phyloP scores from a whole-genome alignment of 2,113 vertebrate species.

The Malurus alboscapulatus region DNA sequence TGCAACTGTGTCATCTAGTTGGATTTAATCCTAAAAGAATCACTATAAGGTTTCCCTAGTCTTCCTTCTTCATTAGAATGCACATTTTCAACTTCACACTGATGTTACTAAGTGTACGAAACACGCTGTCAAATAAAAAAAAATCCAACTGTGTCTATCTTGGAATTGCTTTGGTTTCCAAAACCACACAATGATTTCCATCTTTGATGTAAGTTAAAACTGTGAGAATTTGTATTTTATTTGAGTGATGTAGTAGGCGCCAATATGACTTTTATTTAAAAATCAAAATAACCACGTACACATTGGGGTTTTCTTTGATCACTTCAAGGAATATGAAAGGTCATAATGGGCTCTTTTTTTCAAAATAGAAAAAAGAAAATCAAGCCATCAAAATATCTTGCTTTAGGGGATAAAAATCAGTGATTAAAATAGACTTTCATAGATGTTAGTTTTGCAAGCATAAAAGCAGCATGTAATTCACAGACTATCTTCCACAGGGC shows the following conservation, averaged over 20 bases:
- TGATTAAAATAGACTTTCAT: background rate
- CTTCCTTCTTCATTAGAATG: background rate
- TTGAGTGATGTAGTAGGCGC: background rate
- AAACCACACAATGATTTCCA: slow-evolving; percentile 56
- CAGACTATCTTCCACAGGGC: background rate
- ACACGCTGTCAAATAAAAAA: slow-evolving; percentile 31
- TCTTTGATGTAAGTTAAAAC: slow-evolving; percentile 30
- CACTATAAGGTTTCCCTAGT: background rate
- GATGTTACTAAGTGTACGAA: slow-evolving; percentile 23
- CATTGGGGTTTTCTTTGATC: slow-evolving; percentile 7
- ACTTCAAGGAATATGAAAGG: background rate
- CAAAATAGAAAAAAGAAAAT: background rate
- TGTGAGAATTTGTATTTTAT: slow-evolving; percentile 43
- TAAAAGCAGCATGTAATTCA: background rate
- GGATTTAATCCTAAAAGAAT: background rate
- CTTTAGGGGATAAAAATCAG: background rate
- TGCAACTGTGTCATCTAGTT: background rate
- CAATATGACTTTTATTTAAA: slow-evolving; percentile 47
- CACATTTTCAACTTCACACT: background rate
- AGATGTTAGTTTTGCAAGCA: background rate
- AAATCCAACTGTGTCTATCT: slow-evolving; percentile 37
- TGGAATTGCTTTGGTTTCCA: slow-evolving; percentile 18
- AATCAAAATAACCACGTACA: slow-evolving; percentile 28
- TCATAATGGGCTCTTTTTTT: background rate
- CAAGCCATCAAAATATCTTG: background rate